phyloP scores from a whole-genome alignment of 2,888 invertebrate species.

The Clusia tigrina region DNA sequence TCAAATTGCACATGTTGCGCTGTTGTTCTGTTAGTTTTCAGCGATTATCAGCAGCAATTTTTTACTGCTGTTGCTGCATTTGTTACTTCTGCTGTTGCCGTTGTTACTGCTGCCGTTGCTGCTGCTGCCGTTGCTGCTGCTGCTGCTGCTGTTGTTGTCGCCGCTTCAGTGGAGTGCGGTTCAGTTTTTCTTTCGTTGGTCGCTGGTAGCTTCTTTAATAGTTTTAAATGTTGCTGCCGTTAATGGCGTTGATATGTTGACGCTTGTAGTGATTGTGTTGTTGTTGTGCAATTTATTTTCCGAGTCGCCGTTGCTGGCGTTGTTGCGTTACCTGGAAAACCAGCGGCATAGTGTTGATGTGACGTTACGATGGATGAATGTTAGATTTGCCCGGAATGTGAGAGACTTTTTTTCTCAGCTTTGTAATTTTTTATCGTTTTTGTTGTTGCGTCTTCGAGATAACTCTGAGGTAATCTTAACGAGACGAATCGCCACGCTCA shows the following conservation, averaged over 20 bases:
- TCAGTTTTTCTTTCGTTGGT: neutral
- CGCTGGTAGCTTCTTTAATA: slow-evolving; percentile 9
- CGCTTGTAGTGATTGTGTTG: neutral
- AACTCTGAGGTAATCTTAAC: too few relatives aligned
- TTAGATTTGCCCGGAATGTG: slow-evolving; percentile 1
- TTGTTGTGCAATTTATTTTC: neutral
- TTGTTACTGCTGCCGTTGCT: neutral
- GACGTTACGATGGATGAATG: too few relatives aligned
- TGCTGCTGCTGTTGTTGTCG: neutral
- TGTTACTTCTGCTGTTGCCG: slow-evolving; percentile 2
- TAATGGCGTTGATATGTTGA: slow-evolving; percentile 17
- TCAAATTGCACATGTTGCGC: slow-evolving; percentile 22
- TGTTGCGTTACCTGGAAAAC: slow-evolving; percentile 3
- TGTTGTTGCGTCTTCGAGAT: too few relatives aligned
- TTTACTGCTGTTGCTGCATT: neutral
- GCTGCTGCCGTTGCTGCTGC: neutral
- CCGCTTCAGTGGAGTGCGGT: too few relatives aligned
- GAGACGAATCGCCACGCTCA: too few relatives aligned
- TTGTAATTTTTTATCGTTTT: too few relatives aligned
- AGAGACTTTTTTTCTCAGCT: too few relatives aligned
- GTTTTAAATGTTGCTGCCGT: slow-evolving; percentile 19
- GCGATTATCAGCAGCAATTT: slow-evolving; percentile 8
- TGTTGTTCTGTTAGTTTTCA: slow-evolving; percentile 10
- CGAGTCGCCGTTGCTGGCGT: neutral
- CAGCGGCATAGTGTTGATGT: neutral